A percentile compares a stretch with the other conserved stretches of the same genome.
phyloP scores from a whole-genome alignment of 2,113 vertebrate species.

The Butorides virescens region DNA sequence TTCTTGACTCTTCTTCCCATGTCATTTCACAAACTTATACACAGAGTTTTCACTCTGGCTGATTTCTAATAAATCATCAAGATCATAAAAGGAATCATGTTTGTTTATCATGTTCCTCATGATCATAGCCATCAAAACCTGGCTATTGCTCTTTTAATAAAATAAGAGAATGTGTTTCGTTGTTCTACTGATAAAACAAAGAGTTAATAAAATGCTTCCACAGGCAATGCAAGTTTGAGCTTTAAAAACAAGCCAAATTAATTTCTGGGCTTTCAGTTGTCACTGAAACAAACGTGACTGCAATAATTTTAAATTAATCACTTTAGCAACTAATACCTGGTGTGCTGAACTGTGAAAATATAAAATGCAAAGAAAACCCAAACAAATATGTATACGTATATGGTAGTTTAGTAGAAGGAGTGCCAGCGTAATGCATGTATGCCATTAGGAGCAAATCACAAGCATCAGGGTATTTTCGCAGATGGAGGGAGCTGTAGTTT shows the following conservation, averaged over 20 bases:
- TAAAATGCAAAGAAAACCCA: background rate
- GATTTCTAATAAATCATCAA: background rate
- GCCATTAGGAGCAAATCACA: background rate
- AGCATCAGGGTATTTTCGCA: slow-evolving; percentile 19
- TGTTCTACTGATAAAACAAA: background rate
- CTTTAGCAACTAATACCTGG: background rate
- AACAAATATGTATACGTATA: background rate
- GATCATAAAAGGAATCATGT: background rate
- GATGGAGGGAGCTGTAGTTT: background rate
- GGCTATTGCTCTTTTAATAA: background rate
- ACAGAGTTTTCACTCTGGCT: background rate
- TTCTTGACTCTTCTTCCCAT: background rate
- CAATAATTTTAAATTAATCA: slow-evolving; percentile 46
- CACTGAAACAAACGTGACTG: background rate
- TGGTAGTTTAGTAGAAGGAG: background rate
- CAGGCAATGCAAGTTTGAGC: slow-evolving; percentile 14
- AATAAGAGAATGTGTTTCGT: background rate
- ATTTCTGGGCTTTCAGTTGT: slow-evolving; percentile 39
- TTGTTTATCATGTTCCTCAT: background rate
- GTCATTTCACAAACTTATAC: background rate
- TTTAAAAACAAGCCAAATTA: slow-evolving; percentile 29
- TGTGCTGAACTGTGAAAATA: slow-evolving; percentile 25
- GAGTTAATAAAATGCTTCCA: slow-evolving; percentile 11
- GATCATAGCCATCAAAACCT: background rate
- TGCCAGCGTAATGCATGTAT: background rate